Percentiles rank a stretch among this genome's conserved stretches.
phyloP scores from a whole-genome alignment of 2,113 vertebrate species.

The Caretta caretta region DNA sequence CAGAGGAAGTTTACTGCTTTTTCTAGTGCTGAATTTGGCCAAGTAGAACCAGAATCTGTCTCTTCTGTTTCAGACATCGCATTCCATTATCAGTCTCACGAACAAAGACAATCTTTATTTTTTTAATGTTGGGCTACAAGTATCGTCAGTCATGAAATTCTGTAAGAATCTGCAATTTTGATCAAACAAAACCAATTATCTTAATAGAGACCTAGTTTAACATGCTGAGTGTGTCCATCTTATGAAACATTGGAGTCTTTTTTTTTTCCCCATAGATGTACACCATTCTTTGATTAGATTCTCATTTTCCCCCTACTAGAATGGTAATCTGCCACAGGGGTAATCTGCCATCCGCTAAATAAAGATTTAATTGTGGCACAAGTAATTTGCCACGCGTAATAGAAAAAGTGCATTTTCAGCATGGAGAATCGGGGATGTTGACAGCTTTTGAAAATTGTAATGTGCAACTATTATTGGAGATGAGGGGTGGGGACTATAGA shows the following conservation, averaged over 20 bases:
- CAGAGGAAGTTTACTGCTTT: neutral
- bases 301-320: too few relatives aligned
- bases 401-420: constrained; percentile 14
- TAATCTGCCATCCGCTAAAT: constrained; percentile 54
- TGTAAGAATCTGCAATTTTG: constrained; percentile 25
- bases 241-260: neutral
- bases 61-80: neutral
- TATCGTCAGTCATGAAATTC: neutral
- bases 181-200: constrained; percentile 63
- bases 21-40: constrained; percentile 3
- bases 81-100: constrained; percentile 31
- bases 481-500: neutral
- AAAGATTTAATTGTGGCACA: constrained; percentile 48
- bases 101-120: constrained; percentile 37
- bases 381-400: constrained; percentile 25
- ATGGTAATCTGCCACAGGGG: neutral
- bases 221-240: constrained; percentile 26
- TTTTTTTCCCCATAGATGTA: constrained; percentile 5
- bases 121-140: constrained; percentile 26
- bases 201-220: constrained; percentile 40
- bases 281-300: constrained; percentile 20
- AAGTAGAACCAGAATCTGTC: neutral
- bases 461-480: constrained; percentile 41
- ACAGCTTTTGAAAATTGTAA: constrained; percentile 53
- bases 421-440: constrained; percentile 42